Percentiles rank a stretch among this genome's conserved stretches.
Conservation (phyloP, 2,113 vertebrate genomes). For the Gallinago jamesoni region DNA sequence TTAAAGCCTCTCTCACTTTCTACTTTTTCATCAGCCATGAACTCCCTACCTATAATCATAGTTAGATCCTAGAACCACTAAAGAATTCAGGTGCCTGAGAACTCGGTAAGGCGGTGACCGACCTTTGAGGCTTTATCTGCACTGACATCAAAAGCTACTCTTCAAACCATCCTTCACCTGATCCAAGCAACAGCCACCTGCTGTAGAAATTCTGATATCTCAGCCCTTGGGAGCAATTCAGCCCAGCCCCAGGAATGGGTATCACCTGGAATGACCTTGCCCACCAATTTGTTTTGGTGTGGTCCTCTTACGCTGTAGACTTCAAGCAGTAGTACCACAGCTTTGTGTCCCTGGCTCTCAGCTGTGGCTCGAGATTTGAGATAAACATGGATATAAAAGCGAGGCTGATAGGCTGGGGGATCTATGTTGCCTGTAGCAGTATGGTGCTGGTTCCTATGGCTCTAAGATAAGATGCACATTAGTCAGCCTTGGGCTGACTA, state of each 20-base stretch:
- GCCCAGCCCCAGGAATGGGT: not conserved
- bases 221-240: not conserved
- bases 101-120: not conserved
- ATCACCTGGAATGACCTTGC: not conserved
- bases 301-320: accelerated
- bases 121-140: not conserved
- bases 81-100: not conserved
- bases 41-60: not conserved
- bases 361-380: not conserved
- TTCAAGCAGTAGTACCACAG: not conserved
- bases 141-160: not conserved
- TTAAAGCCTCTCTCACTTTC: not conserved
- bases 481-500: not conserved
- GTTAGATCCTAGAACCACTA: not conserved
- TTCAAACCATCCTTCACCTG: not conserved
- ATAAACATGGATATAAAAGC: not conserved
- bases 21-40: not conserved
- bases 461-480: accelerated
- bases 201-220: not conserved
- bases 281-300: not conserved
- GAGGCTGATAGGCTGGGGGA: not conserved
- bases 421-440: accelerated
- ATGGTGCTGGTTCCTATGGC: not conserved
- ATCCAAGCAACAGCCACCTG: not conserved
- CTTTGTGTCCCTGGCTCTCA: not conserved